A percentile compares a stretch with the other conserved stretches of the same genome.
phyloP scores from a whole-genome alignment of 2,113 vertebrate species.

The Semnornis frantzii region DNA sequence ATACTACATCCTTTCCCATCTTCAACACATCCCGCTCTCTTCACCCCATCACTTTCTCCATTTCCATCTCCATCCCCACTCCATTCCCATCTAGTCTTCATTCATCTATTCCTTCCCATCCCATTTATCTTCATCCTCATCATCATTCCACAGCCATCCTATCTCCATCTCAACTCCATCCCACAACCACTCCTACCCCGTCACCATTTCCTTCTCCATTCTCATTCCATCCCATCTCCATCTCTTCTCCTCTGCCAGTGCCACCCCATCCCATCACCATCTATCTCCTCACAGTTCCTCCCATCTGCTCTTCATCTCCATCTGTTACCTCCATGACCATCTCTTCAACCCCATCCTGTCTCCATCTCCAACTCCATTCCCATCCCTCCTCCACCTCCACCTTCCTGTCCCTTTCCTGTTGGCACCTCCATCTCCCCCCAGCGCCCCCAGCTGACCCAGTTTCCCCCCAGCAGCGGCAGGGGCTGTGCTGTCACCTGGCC shows the following conservation, averaged over 20 bases:
- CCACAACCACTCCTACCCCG: no score
- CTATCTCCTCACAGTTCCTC: neutral
- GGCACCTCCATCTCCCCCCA: no score
- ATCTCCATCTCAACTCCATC: neutral
- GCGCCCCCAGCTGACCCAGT: no score
- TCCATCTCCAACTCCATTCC: no score
- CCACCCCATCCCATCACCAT: neutral
- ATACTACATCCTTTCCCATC: no score
- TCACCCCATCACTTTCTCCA: neutral
- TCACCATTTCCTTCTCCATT: neutral
- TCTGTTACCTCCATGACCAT: no score
- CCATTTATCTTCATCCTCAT: neutral
- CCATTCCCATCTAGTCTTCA: no score
- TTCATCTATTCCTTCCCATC: no score
- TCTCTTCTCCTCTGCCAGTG: neutral
- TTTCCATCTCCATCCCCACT: neutral
- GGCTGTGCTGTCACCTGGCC: neutral
- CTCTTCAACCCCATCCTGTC: no score
- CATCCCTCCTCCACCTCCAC: no score
- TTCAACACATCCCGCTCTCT: neutral
- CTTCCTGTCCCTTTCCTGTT: no score
- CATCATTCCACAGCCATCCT: neutral
- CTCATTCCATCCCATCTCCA: neutral
- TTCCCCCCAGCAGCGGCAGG: neutral
- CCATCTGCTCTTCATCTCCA: no score